Percentiles rank a stretch among this genome's conserved stretches.
Evolutionary conservation across 2,113 vertebrate species (phyloP).

Genomic region (Podarcis cretensis): DNA sequence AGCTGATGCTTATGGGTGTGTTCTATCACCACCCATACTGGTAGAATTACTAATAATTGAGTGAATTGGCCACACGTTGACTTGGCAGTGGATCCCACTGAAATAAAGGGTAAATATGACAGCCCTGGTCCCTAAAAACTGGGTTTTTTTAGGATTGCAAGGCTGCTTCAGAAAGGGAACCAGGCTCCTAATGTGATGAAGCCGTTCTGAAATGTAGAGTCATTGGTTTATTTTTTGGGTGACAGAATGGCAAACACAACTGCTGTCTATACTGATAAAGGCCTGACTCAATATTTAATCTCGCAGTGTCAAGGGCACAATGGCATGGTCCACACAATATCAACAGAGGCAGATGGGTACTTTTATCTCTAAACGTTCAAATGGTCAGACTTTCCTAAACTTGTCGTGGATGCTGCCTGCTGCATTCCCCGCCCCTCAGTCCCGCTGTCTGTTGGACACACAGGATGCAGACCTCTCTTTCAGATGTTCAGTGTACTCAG

Average conservation of each 20-base stretch:
- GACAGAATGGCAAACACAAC: background rate
- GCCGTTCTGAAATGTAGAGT: background rate
- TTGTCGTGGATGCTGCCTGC: too few species aligned
- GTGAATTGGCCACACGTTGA: background rate
- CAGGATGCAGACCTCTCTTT: too few species aligned
- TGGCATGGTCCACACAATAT: background rate
- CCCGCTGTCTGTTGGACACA: too few species aligned
- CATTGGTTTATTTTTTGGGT: background rate
- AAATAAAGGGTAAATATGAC: too few species aligned
- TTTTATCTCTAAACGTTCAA: background rate
- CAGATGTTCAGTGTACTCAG: too few species aligned
- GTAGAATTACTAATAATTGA: background rate
- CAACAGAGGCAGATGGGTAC: rapidly evolving
- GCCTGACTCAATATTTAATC: background rate
- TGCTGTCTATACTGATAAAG: background rate
- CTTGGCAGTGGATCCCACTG: background rate
- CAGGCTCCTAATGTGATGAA: background rate
- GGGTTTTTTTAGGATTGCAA: background rate
- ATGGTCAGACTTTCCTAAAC: background rate
- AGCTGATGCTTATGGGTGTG: background rate
- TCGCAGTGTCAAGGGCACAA: background rate
- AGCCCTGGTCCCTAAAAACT: background rate
- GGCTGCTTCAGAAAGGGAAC: background rate
- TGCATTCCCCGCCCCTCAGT: too few species aligned
- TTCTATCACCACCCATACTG: rapidly evolving